Base-by-base conservation (phyloP, 2,113 vertebrate genomes). In the Corvus hawaiiensis region DNA sequence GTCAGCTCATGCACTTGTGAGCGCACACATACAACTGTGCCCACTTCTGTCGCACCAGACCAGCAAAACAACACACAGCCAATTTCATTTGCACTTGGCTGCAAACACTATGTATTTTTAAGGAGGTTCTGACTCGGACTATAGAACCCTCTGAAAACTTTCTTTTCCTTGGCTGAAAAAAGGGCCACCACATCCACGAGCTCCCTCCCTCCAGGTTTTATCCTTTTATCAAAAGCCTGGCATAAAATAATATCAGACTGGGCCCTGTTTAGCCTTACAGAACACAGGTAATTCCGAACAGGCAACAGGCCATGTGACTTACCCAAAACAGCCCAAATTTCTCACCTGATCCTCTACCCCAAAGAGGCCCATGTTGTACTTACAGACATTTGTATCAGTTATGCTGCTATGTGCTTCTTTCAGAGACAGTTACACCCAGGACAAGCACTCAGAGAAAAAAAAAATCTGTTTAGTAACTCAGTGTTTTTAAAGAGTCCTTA, bases 21-120 rank as follows among this genome's bases (percentile, higher is more conserved):
- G 59, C 28, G 10, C 72, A 54, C 12, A 21, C 48, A 23, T 66
- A 28, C 3, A 2, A 2, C 1, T 43, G 0, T 18, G 48, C 13
- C 24, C 15, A 2, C 43, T 55, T 63, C 76, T 32, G 46, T 37
- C 72, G 35, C 2, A 46, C 26, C 17, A 68, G 35, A 59, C 72
- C 24, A 72, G 24, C 52, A 55, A 68, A 94, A 84, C 43, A 83
- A 46, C 63, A 59, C 7, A 7, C 19, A 64, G 26, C 16, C 12
- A 33, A 13, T 61, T 81, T 28, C 22, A 19, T 26, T 20, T 44
- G 22, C 37, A 39, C 37, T 54, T 76, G 33, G 12, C n/a, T 52
- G 33, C 22, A 67, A 91, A 59, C 14, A 23, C 15, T 11, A 1
- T 4, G 15, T 44, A 52, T 46, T 77, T 92, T 68, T 73, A 85